phyloP scores from a whole-genome alignment of 2,113 vertebrate genomes.

The Cygnus atratus region DNA sequence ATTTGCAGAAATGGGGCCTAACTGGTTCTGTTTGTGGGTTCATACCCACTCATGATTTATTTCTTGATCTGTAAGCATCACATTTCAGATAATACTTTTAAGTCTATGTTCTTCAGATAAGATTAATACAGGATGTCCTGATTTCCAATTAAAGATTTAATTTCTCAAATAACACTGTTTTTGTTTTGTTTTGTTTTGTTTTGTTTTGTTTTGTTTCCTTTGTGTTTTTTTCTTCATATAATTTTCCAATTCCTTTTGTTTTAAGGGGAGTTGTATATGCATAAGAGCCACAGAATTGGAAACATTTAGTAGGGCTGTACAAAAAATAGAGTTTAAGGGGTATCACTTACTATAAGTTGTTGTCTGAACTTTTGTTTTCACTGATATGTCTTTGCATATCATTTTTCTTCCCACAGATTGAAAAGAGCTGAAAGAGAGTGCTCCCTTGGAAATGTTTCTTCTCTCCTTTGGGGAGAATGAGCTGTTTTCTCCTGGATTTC shows the following conservation, averaged over 20 bases:
- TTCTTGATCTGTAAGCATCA: neutral
- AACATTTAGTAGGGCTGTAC: conserved; percentile 3
- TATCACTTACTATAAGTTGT: neutral
- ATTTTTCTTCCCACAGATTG: conserved; percentile 17
- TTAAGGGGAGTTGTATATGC: neutral
- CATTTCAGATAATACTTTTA: neutral
- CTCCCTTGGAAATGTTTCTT: neutral
- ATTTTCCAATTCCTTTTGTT: neutral
- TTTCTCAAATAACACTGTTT: neutral
- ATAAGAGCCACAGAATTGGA: neutral
- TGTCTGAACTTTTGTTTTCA: conserved; percentile 21
- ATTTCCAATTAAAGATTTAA: neutral
- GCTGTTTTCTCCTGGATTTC: conserved; percentile 20
- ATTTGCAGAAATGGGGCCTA: neutral
- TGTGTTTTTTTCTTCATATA: neutral
- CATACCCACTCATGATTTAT: neutral
- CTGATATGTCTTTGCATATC: conserved; percentile 48
- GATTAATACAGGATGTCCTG: accelerated
- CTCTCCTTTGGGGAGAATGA: conserved; percentile 4
- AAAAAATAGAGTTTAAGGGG: neutral
- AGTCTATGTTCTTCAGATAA: neutral
- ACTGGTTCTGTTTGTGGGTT: neutral
- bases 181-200: too few species aligned
- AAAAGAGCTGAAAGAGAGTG: neutral
- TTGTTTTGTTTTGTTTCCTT: too few species aligned